phyloP scores from a whole-genome alignment of 2,797 vertebrate genomes.

The Pangasius larnaudii region DNA sequence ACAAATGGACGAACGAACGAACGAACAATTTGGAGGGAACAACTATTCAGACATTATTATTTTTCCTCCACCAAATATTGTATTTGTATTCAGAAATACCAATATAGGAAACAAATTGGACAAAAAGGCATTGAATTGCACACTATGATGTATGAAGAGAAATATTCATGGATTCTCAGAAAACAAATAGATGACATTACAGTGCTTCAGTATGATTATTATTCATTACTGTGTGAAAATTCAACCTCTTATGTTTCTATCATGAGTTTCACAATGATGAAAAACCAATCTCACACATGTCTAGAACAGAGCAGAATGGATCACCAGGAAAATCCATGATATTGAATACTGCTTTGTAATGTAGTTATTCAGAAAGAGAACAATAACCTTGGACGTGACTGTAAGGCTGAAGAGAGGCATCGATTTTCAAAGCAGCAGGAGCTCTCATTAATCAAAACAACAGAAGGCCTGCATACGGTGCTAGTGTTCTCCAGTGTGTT shows the following conservation, averaged over 20 bases:
- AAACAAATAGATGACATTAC: not conserved
- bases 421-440: slow-evolving; percentile 63
- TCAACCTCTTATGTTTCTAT: not conserved
- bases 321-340: slow-evolving; percentile 11
- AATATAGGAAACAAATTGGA: not conserved
- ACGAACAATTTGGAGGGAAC: not conserved
- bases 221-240: slow-evolving; percentile 9
- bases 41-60: not conserved
- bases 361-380: slow-evolving; percentile 65
- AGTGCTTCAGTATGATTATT: not conserved
- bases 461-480: slow-evolving; percentile 68
- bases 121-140: not conserved
- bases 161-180: slow-evolving; percentile 5
- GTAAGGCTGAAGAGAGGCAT: slow-evolving; percentile 47
- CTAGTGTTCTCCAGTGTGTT: slow-evolving; percentile 73
- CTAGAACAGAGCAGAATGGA: slow-evolving; percentile 8
- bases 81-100: slow-evolving; percentile 3
- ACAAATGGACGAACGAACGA: not conserved
- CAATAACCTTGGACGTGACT: slow-evolving; percentile 75
- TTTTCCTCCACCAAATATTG: not conserved
- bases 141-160: not conserved
- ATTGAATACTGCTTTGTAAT: slow-evolving; percentile 51
- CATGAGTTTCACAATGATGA: slow-evolving; percentile 17
- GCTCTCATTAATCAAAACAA: slow-evolving; percentile 72
- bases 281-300: slow-evolving; percentile 15